A percentile compares a stretch with the other conserved stretches of the same genome.
phyloP scores from a whole-genome alignment of 2,797 vertebrate species.

The Coilia nasus region DNA sequence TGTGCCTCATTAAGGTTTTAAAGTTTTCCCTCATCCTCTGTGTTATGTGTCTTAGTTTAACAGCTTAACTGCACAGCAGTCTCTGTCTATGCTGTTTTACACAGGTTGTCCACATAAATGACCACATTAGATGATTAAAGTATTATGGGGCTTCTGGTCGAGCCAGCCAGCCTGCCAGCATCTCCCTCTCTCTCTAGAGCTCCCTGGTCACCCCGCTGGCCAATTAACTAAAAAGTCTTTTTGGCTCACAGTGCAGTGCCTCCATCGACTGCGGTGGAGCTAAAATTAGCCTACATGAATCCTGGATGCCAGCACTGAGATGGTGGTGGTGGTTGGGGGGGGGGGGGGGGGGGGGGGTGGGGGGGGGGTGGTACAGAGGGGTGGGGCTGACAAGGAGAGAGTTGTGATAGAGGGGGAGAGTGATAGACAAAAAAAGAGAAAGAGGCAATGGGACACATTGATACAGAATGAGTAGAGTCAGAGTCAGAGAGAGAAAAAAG shows the following conservation, averaged over 20 bases:
- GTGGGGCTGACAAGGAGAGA: too few relatives aligned
- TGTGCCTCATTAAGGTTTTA: neutral
- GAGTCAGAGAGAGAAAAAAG: neutral
- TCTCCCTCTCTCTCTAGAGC: neutral
- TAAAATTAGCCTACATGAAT: conserved; percentile 27
- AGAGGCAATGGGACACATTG: neutral
- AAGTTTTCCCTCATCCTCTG: neutral
- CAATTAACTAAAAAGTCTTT: conserved; percentile 41
- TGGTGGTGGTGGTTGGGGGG: too few relatives aligned
- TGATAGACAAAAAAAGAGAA: conserved; percentile 3
- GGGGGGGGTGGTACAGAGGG: too few relatives aligned
- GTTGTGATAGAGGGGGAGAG: neutral
- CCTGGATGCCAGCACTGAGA: neutral
- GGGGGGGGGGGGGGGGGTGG: neutral
- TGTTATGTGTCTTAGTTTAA: neutral
- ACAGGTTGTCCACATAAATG: conserved; percentile 27
- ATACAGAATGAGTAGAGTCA: too few relatives aligned
- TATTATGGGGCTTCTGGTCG: neutral
- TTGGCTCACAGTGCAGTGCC: conserved; percentile 34
- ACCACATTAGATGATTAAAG: conserved; percentile 29
- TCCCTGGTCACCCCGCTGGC: conserved; percentile 22
- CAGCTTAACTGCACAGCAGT: neutral
- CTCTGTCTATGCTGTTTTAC: neutral
- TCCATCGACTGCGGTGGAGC: conserved; percentile 13
- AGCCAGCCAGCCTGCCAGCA: neutral